Base-by-base conservation (phyloP, 2,113 vertebrate species). In the Lontra canadensis region DNA sequence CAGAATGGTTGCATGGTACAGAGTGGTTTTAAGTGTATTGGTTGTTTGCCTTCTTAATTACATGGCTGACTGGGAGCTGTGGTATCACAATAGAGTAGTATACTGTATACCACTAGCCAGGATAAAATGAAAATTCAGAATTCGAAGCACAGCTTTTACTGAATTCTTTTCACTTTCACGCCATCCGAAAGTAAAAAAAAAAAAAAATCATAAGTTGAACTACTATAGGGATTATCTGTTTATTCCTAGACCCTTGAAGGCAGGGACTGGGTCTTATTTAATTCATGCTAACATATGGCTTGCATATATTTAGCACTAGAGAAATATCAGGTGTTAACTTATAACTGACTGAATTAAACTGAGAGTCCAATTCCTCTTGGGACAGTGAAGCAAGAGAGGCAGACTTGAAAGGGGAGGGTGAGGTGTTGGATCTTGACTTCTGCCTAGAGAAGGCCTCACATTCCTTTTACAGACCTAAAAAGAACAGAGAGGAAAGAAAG, bases 401-500 rank as follows among this genome's bases (percentile, higher is more conserved):
- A 5, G 61, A 57, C n/a, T 84, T 42, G 13, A 57, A 92, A 79
- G 3, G 11, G 14, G 47, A 92, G 4, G 34, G 3, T 23, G 10
- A 55, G 17, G 2, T 4, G 1, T 20, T 47, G 18, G 31, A 74
- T 86, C 25, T 76, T 96, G 34, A 84, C n/a, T 94, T 94, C 85
- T 94, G 61, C 67, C 26, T 79, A 89, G 34, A 1, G 8, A 29
- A 17, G 31, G 0, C 13, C 10, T 59, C 63, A 88, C 36, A 61
- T 96, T 57, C 15, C 49, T 84, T 82, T 94, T 71, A 93, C 0
- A 73, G 86, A 65, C 8, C 42, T 81, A 67, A 73, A 20, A 89
- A 84, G 71, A 96, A 61, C 52, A 12, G 61, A 88, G 15, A 94
- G 55, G 57, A 80, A 79, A 87, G 26, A 71, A 82, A 95, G 96